Evolutionary conservation across 1,140 invertebrate genomes (phyloP).

Genomic region (Anagrus nilaparvatae): DNA sequence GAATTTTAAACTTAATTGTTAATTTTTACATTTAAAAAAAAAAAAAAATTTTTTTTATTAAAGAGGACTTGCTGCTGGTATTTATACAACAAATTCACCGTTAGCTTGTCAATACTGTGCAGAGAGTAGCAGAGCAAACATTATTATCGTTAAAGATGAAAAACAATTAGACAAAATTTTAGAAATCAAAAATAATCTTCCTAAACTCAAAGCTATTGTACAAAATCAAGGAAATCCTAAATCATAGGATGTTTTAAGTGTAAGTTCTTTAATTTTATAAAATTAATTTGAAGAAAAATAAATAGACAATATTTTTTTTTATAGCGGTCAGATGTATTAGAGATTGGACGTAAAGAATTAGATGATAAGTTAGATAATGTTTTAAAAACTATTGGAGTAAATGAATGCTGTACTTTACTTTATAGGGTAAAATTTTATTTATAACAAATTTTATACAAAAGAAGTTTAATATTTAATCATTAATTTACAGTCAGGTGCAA

Average conservation of each 20-base stretch:
- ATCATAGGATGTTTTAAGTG: slow-evolving; percentile 50
- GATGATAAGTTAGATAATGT: slow-evolving; percentile 60
- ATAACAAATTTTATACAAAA: slow-evolving; percentile 1
- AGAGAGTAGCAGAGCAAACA: slow-evolving; percentile 63
- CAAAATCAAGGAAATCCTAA: slow-evolving; percentile 67
- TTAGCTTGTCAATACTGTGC: slow-evolving; percentile 75
- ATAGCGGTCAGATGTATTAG: slow-evolving; percentile 74
- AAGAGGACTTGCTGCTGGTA: slow-evolving; percentile 76
- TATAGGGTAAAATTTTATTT: slow-evolving; percentile 63
- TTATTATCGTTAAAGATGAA: slow-evolving; percentile 79
- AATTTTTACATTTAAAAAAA: no score
- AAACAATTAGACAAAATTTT: slow-evolving; percentile 79
- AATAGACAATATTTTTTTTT: slow-evolving; percentile 16
- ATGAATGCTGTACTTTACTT: slow-evolving; percentile 83
- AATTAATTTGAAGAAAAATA: background rate
- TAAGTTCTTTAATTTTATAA: slow-evolving; percentile 38
- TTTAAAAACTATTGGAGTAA: slow-evolving; percentile 61
- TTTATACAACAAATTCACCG: slow-evolving; percentile 86
- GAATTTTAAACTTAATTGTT: no score
- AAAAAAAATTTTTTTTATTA: slow-evolving; percentile 24
- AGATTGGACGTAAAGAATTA: slow-evolving; percentile 58
- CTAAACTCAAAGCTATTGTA: slow-evolving; percentile 71
- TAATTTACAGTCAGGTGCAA: slow-evolving; percentile 74
- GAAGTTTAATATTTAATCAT: background rate
- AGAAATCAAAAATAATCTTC: slow-evolving; percentile 56